These are phyloP conservation scores for Diplodus sargus DNA, from an alignment of 2,797 vertebrate species.

Conservation along the genomic window DNA sequence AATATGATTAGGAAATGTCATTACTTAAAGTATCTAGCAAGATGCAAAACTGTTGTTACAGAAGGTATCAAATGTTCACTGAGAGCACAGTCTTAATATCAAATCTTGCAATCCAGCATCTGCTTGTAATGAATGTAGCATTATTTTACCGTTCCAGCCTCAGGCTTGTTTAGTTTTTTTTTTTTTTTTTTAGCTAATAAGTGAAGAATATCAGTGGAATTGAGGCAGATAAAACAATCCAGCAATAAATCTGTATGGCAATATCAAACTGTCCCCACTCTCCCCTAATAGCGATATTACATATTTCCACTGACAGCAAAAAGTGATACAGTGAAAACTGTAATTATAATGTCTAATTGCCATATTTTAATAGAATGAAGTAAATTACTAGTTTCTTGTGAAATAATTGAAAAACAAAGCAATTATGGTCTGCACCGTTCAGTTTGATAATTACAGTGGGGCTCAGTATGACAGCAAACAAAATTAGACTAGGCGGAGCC, in stretches of 20 bases:
- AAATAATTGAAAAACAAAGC: slow-evolving; percentile 89
- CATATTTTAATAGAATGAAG: slow-evolving; percentile 87
- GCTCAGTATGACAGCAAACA: slow-evolving; percentile 84
- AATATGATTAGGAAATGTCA: too few species aligned
- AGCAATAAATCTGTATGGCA: slow-evolving; percentile 62
- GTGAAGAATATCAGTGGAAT: background rate
- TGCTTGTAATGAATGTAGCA: background rate
- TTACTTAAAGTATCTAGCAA: background rate
- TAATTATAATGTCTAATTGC: slow-evolving; percentile 88
- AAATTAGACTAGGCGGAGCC: slow-evolving; percentile 77
- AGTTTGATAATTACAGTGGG: slow-evolving; percentile 84
- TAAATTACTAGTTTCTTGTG: slow-evolving; percentile 86
- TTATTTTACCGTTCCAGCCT: background rate
- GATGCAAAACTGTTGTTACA: background rate
- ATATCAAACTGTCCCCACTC: slow-evolving; percentile 65
- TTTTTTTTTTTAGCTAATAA: background rate
- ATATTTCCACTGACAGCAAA: slow-evolving; percentile 81
- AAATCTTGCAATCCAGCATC: background rate
- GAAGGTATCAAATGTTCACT: background rate
- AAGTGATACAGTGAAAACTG: slow-evolving; percentile 87
- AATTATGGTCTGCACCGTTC: slow-evolving; percentile 85
- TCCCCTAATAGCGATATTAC: slow-evolving; percentile 83
- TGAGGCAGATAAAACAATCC: slow-evolving; percentile 33
- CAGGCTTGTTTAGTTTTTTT: background rate
- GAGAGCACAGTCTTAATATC: background rate